A percentile compares a stretch with the other conserved stretches of the same genome.
These are phyloP conservation scores for Imbricaverruca yamaguchii DNA, from an alignment of 2,888 invertebrate genomes.

Conservation along the genomic window DNA sequence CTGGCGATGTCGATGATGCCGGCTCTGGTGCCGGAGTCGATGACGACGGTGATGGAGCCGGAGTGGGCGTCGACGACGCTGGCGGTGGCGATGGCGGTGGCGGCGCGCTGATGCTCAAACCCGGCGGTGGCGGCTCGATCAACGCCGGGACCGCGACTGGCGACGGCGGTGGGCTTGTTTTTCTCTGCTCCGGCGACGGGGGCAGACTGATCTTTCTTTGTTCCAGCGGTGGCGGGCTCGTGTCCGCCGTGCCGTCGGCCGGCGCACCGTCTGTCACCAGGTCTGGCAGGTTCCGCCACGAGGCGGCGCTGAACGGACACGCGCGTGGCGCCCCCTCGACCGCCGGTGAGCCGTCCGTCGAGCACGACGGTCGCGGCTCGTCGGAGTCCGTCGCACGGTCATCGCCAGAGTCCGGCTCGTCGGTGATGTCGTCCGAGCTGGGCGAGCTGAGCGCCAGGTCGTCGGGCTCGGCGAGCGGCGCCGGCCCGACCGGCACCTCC, in stretches of 20 bases:
- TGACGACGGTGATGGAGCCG: too few species aligned
- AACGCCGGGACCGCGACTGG: not conserved
- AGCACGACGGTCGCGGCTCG: too few species aligned
- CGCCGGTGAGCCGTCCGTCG: not conserved
- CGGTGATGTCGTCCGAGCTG: not conserved
- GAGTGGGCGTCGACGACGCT: too few species aligned
- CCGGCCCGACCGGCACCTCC: not conserved
- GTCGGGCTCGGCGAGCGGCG: not conserved
- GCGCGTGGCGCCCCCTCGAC: not conserved
- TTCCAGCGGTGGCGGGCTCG: not conserved
- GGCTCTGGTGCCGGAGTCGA: too few species aligned
- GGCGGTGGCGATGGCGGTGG: too few species aligned
- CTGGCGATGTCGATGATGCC: not conserved
- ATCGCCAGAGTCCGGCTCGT: not conserved
- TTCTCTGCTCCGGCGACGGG: not conserved
- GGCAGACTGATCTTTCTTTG: not conserved
- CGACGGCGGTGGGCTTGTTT: not conserved
- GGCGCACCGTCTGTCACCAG: conserved; percentile 30
- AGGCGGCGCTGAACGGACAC: conserved; percentile 13
- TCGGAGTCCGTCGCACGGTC: too few species aligned
- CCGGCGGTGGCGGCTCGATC: too few species aligned
- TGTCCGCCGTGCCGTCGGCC: not conserved
- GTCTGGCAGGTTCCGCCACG: conserved; percentile 32
- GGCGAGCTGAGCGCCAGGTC: not conserved
- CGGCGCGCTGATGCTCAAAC: too few species aligned